Base-by-base conservation (phyloP, 2,797 vertebrate genomes). In the Leucoraja ocellata region DNA sequence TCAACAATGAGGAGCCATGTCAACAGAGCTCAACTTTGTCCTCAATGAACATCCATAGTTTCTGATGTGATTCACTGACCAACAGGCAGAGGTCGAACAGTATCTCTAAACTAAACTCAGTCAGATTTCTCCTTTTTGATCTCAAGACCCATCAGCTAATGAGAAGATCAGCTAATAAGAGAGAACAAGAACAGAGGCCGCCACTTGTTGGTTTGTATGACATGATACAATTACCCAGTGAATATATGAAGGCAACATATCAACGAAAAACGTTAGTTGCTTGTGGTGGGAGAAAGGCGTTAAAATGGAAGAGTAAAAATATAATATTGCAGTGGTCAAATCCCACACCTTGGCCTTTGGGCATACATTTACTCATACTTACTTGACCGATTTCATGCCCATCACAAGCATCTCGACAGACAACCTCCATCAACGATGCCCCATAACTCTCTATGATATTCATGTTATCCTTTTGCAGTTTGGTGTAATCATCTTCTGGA, bases 321-420 rank as follows among this genome's bases (percentile, higher is more conserved):
- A 0, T 36, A 88, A 36, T 36, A 68, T 2, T 36, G 63, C 61
- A 88, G 10, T 21, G 16, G 61, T 65, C n/a, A 88, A 65, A 88
- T 8, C 6, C 14, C 4, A 28, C 54, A 25, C 23, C 25, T 11
- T 68, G 14, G 73, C 13, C 21, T 28, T 71, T 76, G 23, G 18
- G 25, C 21, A 39, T 23, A 39, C 14, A 5, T 74, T 25, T 39
- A 10, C 6, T 28, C 36, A 25, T 94, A 93, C 76, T 78, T 96
- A 99, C 99, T 95, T 98, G 96, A 95, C 98, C 98, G 63, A 99
- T 98, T 95, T 99, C 98, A 93, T 99, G 98, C 16, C 99, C 99
- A 28, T 99, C 99, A 91, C 98, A 99, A 80, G 98, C 98, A 46
- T 99, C 99, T 94, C 98, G 95, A 94, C 99, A 99, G 93, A 99